phyloP scores from a whole-genome alignment of 2,113 vertebrate species.

The Atractosteus spatula region DNA sequence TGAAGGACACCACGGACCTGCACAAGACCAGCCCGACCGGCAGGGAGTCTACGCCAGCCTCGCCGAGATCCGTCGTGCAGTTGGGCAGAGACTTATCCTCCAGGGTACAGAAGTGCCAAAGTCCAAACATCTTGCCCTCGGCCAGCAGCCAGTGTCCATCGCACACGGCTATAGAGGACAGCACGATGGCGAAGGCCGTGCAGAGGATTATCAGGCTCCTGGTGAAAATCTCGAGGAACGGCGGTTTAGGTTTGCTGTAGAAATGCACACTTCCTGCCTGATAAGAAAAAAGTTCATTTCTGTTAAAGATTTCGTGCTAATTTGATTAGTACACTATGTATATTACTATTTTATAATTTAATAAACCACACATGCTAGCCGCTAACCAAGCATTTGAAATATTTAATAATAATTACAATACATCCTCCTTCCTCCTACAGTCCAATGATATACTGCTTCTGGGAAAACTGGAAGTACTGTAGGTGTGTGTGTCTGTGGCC shows the following conservation, averaged over 20 bases:
- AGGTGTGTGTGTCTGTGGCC: too few relatives aligned
- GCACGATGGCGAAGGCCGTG: conserved; percentile 58
- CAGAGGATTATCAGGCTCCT: conserved; percentile 71
- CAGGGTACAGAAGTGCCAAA: conserved; percentile 72
- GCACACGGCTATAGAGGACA: conserved; percentile 72
- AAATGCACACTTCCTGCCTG: conserved; percentile 47
- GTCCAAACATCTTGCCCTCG: conserved; percentile 55
- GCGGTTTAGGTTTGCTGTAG: conserved; percentile 26
- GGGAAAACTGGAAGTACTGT: too few relatives aligned
- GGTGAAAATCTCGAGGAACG: conserved; percentile 67
- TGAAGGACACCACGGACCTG: conserved; percentile 57
- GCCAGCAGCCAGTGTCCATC: conserved; percentile 74
- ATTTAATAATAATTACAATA: too few relatives aligned
- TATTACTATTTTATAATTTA: too few relatives aligned
- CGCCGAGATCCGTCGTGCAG: conserved; percentile 61
- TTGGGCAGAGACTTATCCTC: conserved; percentile 27
- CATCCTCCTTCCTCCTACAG: too few relatives aligned
- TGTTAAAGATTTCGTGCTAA: too few relatives aligned
- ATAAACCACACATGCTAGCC: too few relatives aligned
- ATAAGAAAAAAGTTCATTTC: background rate
- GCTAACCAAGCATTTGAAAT: too few relatives aligned
- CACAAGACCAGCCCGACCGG: conserved; percentile 50
- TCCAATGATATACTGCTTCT: too few relatives aligned
- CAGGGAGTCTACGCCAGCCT: conserved; percentile 52
- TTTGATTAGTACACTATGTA: too few relatives aligned